phyloP scores from a whole-genome alignment of 2,113 vertebrate species.

The Thermophis baileyi region DNA sequence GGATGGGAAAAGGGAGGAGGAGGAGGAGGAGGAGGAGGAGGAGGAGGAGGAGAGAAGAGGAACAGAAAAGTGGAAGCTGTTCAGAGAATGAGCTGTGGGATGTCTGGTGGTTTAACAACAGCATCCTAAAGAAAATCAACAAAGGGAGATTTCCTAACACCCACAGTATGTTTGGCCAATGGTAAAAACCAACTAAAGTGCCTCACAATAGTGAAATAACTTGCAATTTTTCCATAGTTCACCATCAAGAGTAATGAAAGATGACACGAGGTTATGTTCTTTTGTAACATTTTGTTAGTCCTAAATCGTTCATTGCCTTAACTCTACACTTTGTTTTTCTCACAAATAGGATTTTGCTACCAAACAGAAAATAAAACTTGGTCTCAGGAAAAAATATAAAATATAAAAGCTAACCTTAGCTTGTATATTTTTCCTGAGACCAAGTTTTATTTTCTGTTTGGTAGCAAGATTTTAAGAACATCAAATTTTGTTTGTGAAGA shows the following conservation, averaged over 20 bases:
- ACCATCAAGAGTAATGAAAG: not conserved
- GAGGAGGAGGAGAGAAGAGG: not conserved
- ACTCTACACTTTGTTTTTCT: not conserved
- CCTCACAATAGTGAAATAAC: not conserved
- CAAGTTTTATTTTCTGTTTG: not conserved
- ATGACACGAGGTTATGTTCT: not conserved
- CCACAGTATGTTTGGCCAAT: not conserved
- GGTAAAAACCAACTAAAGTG: not conserved
- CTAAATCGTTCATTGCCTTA: not conserved
- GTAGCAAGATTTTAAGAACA: not conserved
- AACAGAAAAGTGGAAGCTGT: not conserved
- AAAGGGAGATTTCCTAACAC: not conserved
- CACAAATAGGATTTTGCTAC: not conserved
- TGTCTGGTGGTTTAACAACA: not conserved
- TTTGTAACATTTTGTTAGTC: not conserved
- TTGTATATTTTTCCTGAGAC: not conserved
- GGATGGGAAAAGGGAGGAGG: not conserved
- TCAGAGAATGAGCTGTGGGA: not conserved
- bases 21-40: not conserved
- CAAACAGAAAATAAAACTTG: not conserved
- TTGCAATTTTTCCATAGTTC: not conserved
- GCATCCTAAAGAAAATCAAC: not conserved
- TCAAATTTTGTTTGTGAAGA: not conserved
- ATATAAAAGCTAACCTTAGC: not conserved
- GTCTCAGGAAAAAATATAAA: not conserved